Base-by-base conservation (phyloP, 2,113 vertebrate species). In the Oncorhynchus masou region DNA sequence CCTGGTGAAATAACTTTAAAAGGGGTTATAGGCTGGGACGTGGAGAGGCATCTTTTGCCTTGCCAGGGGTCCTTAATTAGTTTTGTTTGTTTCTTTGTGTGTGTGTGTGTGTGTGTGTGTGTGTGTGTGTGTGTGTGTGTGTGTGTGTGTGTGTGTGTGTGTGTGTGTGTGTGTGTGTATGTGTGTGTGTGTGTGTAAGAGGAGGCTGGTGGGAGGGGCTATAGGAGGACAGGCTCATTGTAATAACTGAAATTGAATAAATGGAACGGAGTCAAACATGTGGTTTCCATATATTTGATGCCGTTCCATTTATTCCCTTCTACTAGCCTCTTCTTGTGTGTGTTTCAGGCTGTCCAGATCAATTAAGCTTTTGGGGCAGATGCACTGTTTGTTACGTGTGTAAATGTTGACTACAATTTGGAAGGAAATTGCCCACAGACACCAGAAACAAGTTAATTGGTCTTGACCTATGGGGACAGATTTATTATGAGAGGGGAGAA, bases 1-100 rank as follows among this genome's bases (percentile, higher is more conserved):
- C 64, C 45, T 59, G 34, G 54, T 77, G n/a, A 80, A 78, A 45
- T 54, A 45, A 24, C 68, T 83, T 74, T 66, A 75, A n/a, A 27
- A 19, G 5, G 79, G 34, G 48, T 5, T 13, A 22, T 49, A 67
- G 68, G 57, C 12, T 39, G 64, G 7, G 48, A 27, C 70, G 64
- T n/a, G n/a, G 49, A 2, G 2, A 74, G 27, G 68, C 59, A 59
- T 71, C 64, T 51, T 67, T 77, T 70, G 45, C 29, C 13, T 25
- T 16, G 70, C 54, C 39, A 45, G 8, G 1, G 39, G 39, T 45
- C 39, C 39, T 45, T 62, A 54, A 39, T 69, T 76, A 69, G 68
- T 75, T 75, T 68, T 9, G 29, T 59, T 45, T 65, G 72, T 74
- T 65, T 48, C 13, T 34, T 73, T 73, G 27, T 70, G 12, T 34